Conservation (phyloP, 1,140 invertebrate genomes). For the Panagrolaimus sp. region DNA sequence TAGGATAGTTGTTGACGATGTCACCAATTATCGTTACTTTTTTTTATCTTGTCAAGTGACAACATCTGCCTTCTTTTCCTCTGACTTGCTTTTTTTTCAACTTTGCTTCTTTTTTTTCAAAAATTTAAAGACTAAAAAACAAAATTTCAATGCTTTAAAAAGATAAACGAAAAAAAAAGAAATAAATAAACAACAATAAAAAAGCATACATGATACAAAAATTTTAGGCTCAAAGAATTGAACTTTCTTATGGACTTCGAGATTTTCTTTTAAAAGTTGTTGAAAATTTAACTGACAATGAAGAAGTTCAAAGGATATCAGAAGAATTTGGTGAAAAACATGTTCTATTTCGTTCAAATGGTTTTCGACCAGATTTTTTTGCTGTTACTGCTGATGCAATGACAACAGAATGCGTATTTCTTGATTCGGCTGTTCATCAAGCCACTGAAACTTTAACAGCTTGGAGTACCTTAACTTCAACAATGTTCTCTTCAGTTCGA, state of each 20-base stretch:
- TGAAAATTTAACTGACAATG: conserved; percentile 35
- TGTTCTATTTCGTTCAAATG: conserved; percentile 34
- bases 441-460: conserved; percentile 29
- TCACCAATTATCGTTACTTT: no score
- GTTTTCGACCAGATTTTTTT: conserved; percentile 54
- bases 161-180: conserved; percentile 1
- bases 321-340: conserved; percentile 43
- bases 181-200: conserved; percentile 16
- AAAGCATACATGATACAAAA: not conserved
- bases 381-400: conserved; percentile 42
- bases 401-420: conserved; percentile 49
- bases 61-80: no score
- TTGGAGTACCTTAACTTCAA: conserved; percentile 25
- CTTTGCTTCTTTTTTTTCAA: not conserved
- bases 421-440: conserved; percentile 26
- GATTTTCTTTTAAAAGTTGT: conserved; percentile 32
- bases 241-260: conserved; percentile 33
- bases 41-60: no score
- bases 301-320: conserved; percentile 37
- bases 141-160: conserved; percentile 5
- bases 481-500: conserved; percentile 25
- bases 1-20: no score
- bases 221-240: conserved; percentile 32
- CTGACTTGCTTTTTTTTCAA: no score
- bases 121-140: conserved; percentile 10